Base-by-base conservation (phyloP, 2,888 invertebrate genomes). In the Helobdella robusta region DNA sequence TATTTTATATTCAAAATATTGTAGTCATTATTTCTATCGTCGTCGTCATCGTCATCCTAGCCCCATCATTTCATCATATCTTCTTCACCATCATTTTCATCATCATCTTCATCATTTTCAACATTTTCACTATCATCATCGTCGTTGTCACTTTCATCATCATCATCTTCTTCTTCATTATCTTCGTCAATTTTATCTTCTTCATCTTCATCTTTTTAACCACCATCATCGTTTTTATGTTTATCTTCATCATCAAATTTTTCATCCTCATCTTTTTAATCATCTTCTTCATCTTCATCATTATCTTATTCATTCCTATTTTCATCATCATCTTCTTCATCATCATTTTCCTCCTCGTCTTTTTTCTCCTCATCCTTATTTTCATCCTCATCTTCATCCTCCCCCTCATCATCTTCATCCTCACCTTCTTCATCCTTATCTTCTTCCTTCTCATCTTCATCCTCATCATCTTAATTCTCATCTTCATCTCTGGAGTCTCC, bases 281-380 rank as follows among this genome's bases (percentile, higher is more conserved):
- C 52, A 50, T 11, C 20, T 20, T 8, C 32, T 30, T 44, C 60
- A 60, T 2, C 11, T 25, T 44, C 44, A 60, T 44, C 44, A n/a
- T 40, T 18, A 60, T 44, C 25, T 44, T 35, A 11, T 44, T 60
- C 46, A 44, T 60, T 2, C 40, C 28, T 30, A 2, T 23, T 18
- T 5, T 40, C 40, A 5, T 60, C 40, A 60, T 44, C 60, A 60
- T 60, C 60, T 28, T 60, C 46, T 44, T 44, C 60, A 28, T 44
- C 46, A 44, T 60, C 60, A 28, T 60, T 46, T 28, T 44, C 44
- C 11, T 44, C 56, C 2, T 56, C 56, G 3, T 56, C 56, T 30
- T 56, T 32, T 28, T 30, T 1, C n/a, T 30, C 56, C 25, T 48
- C 48, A 11, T 11, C 20, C 23, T 34, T 32, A 15, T 23, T 32